These are phyloP conservation scores for Amblyjoppa fuscipennis DNA, from an alignment of 2,888 invertebrate species.

Conservation along the genomic window DNA sequence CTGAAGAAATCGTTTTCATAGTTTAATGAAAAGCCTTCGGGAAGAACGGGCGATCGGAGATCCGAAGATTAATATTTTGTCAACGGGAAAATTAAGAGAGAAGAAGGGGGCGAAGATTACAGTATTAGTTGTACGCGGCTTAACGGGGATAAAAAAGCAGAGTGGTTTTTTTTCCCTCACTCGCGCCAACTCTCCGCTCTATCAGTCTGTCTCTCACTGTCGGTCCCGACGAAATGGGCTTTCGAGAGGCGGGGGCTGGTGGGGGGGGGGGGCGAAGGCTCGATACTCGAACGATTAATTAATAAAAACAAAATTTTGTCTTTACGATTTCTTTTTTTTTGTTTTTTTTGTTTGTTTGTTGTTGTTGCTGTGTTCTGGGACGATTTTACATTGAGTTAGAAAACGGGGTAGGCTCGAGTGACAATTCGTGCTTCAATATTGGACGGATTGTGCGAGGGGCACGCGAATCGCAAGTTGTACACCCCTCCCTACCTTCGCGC, in stretches of 20 bases:
- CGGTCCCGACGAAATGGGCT: constrained; percentile 16
- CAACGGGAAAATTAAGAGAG: neutral
- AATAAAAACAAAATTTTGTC: constrained; percentile 1
- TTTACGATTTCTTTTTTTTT: neutral
- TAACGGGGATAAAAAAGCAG: constrained; percentile 38
- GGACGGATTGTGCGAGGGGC: constrained; percentile 48
- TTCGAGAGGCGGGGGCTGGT: neutral
- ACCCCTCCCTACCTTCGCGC: constrained; percentile 52
- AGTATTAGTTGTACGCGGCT: constrained; percentile 48
- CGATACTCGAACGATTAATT: constrained; percentile 22
- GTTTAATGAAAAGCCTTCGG: neutral
- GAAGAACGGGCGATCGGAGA: neutral
- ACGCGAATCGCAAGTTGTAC: constrained; percentile 56
- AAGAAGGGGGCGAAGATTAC: constrained; percentile 53
- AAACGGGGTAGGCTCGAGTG: neutral
- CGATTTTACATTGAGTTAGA: neutral
- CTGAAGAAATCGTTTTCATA: constrained; percentile 4
- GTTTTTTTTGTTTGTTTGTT: neutral
- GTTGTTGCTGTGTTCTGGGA: neutral
- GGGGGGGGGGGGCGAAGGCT: neutral
- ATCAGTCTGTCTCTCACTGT: neutral
- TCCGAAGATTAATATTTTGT: neutral
- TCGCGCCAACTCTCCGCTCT: constrained; percentile 2
- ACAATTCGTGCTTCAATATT: constrained; percentile 43
- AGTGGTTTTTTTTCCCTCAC: constrained; percentile 30